A percentile compares a stretch with the other conserved stretches of the same genome.
Evolutionary conservation across 2,888 invertebrate species (phyloP).

Genomic region (Therioaphis trifolii): DNA sequence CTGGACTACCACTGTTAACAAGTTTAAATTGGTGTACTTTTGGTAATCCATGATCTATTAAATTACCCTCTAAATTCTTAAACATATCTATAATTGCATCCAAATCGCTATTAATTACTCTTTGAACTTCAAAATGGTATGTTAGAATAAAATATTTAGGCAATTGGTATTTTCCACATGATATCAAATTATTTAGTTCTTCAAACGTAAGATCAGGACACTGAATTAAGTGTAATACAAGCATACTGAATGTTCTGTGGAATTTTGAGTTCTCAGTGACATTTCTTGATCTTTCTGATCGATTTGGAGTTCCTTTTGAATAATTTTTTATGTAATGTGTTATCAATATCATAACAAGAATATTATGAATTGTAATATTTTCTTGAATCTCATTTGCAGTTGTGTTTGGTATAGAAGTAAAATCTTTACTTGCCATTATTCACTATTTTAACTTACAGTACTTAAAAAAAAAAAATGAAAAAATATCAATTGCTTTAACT

Average conservation of each 20-base stretch:
- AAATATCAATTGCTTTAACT: background rate
- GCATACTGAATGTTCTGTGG: slow-evolving; percentile 46
- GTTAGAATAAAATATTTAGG: slow-evolving; percentile 73
- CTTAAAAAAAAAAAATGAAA: background rate
- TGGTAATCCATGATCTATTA: slow-evolving; percentile 72
- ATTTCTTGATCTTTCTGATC: background rate
- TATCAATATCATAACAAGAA: slow-evolving; percentile 81
- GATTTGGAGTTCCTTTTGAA: background rate
- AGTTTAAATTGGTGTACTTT: slow-evolving; percentile 63
- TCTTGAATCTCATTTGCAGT: slow-evolving; percentile 69
- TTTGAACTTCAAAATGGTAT: slow-evolving; percentile 74
- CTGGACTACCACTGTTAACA: slow-evolving; percentile 69
- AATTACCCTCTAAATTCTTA: slow-evolving; percentile 76
- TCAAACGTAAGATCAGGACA: slow-evolving; percentile 82
- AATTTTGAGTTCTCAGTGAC: slow-evolving; percentile 12
- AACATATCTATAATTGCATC: slow-evolving; percentile 74
- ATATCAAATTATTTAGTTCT: slow-evolving; percentile 76
- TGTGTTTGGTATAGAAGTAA: slow-evolving; percentile 59
- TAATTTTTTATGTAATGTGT: slow-evolving; percentile 37
- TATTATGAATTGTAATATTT: slow-evolving; percentile 82
- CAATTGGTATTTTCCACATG: slow-evolving; percentile 74
- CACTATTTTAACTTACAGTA: background rate
- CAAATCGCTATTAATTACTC: slow-evolving; percentile 73
- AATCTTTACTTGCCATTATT: slow-evolving; percentile 38
- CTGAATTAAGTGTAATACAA: slow-evolving; percentile 69